phyloP scores from a whole-genome alignment of 2,888 invertebrate genomes.

The Chymomyza fuscimana region DNA sequence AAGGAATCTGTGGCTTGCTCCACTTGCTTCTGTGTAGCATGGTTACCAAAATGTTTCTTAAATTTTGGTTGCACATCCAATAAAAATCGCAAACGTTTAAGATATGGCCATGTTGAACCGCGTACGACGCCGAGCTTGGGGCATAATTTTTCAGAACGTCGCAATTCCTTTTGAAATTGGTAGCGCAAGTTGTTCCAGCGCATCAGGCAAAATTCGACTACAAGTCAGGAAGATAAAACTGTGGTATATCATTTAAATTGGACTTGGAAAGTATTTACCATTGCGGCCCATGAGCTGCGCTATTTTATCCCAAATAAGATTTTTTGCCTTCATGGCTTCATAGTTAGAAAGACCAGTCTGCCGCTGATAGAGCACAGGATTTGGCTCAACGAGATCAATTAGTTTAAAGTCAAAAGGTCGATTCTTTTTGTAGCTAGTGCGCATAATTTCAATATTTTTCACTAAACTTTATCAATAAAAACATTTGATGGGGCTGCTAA shows the following conservation, averaged over 20 bases:
- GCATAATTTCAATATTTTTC: conserved; percentile 36
- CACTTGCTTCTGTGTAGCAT: conserved; percentile 5
- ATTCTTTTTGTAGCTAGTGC: conserved; percentile 74
- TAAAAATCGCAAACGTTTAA: conserved; percentile 62
- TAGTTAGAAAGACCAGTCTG: conserved; percentile 68
- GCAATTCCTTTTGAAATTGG: conserved; percentile 70
- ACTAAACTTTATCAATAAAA: background rate
- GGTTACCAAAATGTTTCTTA: conserved; percentile 2
- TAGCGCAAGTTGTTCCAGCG: conserved; percentile 74
- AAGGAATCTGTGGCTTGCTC: background rate
- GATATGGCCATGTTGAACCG: conserved; percentile 72
- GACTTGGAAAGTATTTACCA: conserved; percentile 38
- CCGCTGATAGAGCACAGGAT: conserved; percentile 66
- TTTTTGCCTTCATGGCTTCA: conserved; percentile 70
- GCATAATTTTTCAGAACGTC: conserved; percentile 51
- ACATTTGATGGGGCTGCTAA: background rate
- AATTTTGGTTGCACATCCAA: conserved; percentile 35
- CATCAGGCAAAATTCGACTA: conserved; percentile 72
- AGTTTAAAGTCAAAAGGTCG: conserved; percentile 75
- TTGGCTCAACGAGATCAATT: conserved; percentile 69
- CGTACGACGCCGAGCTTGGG: conserved; percentile 49
- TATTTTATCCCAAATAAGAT: conserved; percentile 66
- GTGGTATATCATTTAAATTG: background rate
- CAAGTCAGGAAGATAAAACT: background rate
- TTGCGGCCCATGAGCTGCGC: conserved; percentile 60